A percentile compares a stretch with the other conserved stretches of the same genome.
Conservation (phyloP, 2,113 vertebrate genomes). For the Rostratula benghalensis region DNA sequence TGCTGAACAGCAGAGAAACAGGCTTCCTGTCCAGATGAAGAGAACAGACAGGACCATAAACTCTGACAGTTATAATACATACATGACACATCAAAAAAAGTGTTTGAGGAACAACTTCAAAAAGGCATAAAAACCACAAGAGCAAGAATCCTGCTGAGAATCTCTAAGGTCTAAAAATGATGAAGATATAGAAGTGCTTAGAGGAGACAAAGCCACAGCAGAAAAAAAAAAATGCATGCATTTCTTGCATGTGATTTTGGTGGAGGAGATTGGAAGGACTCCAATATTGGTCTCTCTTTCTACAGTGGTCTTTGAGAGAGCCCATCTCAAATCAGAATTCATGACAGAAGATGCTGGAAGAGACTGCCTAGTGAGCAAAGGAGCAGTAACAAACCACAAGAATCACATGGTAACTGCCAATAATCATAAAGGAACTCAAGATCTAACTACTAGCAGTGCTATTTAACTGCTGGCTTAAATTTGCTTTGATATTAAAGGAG, state of each 20-base stretch:
- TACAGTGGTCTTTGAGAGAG: accelerated
- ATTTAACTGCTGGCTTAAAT: background rate
- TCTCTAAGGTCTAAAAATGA: background rate
- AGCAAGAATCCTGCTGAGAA: background rate
- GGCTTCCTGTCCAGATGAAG: background rate
- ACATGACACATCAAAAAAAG: background rate
- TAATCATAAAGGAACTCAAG: background rate
- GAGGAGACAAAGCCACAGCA: background rate
- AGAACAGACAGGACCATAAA: background rate
- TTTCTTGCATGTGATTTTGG: background rate
- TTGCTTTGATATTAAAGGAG: background rate
- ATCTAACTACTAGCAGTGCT: background rate
- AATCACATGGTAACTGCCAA: background rate
- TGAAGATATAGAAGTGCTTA: background rate
- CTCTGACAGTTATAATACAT: background rate
- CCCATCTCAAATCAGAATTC: background rate
- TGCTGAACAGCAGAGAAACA: background rate
- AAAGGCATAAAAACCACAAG: background rate
- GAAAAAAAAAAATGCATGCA: background rate
- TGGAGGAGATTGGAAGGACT: background rate
- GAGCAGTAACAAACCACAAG: background rate
- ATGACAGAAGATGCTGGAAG: background rate
- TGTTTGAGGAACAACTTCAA: background rate
- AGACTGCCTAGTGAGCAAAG: background rate
- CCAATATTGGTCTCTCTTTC: background rate